Percentiles rank a stretch among this genome's conserved stretches.
Conservation (phyloP, 2,888 invertebrate species). For the Dyspetes luteomarginatus region DNA sequence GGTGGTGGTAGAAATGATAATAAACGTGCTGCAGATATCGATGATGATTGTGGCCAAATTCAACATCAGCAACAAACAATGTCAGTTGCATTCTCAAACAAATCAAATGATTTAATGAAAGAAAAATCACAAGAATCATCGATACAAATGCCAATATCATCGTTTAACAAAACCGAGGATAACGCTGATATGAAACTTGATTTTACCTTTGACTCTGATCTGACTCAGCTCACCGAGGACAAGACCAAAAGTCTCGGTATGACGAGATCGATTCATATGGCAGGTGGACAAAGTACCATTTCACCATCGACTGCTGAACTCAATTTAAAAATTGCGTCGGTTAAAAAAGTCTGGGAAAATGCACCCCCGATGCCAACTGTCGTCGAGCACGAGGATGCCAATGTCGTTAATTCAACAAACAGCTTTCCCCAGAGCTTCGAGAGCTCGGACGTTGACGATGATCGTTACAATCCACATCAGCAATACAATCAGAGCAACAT, state of each 20-base stretch:
- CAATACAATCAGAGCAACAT: conserved; percentile 84
- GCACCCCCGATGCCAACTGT: conserved; percentile 88
- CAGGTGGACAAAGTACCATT: conserved; percentile 89
- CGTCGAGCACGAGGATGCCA: conserved; percentile 86
- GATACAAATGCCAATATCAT: conserved; percentile 88
- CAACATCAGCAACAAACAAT: conserved; percentile 80
- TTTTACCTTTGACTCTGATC: conserved; percentile 94
- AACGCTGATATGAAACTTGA: conserved; percentile 95
- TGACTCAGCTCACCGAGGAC: conserved; percentile 90
- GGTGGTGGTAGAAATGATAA: too few species aligned
- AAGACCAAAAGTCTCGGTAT: conserved; percentile 86
- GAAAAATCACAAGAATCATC: conserved; percentile 82
- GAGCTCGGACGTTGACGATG: conserved; percentile 84
- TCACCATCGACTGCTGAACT: conserved; percentile 94
- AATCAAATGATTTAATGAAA: conserved; percentile 84
- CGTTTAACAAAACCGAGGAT: conserved; percentile 90
- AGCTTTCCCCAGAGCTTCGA: conserved; percentile 82
- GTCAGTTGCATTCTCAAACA: conserved; percentile 83
- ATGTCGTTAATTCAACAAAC: conserved; percentile 83
- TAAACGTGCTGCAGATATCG: conserved; percentile 84
- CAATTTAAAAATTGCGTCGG: conserved; percentile 96
- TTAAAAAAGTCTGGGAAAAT: conserved; percentile 94
- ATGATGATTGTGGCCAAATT: conserved; percentile 85
- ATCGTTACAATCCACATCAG: conserved; percentile 85
- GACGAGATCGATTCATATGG: conserved; percentile 86